Percentiles rank a stretch among this genome's conserved stretches.
phyloP scores from a whole-genome alignment of 2,888 invertebrate species.

The Microchrysa polita region DNA sequence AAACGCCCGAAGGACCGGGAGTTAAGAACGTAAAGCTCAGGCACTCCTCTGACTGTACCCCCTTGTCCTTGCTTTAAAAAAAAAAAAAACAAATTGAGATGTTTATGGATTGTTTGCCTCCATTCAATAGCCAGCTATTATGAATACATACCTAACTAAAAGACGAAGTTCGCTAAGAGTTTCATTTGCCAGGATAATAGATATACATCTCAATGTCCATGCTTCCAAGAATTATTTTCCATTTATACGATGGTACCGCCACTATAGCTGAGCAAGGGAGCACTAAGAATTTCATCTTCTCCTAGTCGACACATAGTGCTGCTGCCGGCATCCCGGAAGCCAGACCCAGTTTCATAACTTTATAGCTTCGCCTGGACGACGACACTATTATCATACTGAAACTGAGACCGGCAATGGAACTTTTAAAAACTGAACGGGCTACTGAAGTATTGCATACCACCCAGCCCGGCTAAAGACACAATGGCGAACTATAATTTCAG shows the following conservation, averaged over 20 bases:
- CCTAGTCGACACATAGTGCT: conserved; percentile 2
- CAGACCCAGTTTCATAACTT: not conserved
- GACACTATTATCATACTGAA: too few relatives aligned
- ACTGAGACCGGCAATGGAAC: not conserved
- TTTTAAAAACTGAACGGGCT: not conserved
- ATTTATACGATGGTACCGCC: conserved; percentile 21
- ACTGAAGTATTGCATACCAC: too few relatives aligned
- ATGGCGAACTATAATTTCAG: too few relatives aligned
- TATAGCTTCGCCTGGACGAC: not conserved
- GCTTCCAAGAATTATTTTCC: conserved; percentile 21
- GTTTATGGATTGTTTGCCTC: conserved; percentile 9
- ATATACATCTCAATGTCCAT: conserved; percentile 14
- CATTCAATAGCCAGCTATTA: conserved; percentile 1
- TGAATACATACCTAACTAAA: too few relatives aligned
- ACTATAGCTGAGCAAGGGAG: too few relatives aligned
- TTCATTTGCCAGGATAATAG: conserved; percentile 14
- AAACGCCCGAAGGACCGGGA: too few relatives aligned
- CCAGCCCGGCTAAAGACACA: too few relatives aligned
- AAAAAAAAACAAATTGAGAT: not conserved
- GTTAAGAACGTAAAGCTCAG: too few relatives aligned
- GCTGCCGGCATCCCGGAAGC: not conserved
- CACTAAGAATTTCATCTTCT: not conserved
- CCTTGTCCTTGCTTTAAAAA: too few relatives aligned
- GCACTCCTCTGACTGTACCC: too few relatives aligned
- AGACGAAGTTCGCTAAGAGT: not conserved